Evolutionary conservation across 2,113 vertebrate species (phyloP).

Genomic region (Hyperopisus bebe): DNA sequence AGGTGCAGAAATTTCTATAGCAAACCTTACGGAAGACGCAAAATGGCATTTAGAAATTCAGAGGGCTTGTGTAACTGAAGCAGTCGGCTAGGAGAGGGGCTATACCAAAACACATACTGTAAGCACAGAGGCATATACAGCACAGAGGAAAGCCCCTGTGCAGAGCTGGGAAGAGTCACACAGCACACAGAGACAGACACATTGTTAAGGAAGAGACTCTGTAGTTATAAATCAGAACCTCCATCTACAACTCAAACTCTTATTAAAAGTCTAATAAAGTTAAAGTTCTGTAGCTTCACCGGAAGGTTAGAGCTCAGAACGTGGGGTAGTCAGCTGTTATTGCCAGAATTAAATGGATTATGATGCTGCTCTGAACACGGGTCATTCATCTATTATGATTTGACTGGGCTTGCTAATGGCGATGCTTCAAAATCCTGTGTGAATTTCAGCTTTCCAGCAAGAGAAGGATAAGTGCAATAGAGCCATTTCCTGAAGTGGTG

Average conservation of each 20-base stretch:
- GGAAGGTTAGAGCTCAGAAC: background rate
- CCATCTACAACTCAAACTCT: background rate
- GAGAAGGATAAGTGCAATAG: background rate
- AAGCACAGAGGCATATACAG: background rate
- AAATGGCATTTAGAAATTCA: background rate
- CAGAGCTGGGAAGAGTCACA: background rate
- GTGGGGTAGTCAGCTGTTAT: background rate
- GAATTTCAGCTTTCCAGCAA: background rate
- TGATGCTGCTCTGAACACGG: background rate
- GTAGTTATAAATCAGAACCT: background rate
- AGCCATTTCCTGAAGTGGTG: background rate
- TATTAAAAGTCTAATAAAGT: background rate
- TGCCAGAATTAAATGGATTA: background rate
- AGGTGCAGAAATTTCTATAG: background rate
- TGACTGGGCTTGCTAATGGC: background rate
- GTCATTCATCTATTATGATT: background rate
- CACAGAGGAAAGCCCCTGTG: background rate
- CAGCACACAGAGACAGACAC: background rate
- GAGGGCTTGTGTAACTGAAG: background rate
- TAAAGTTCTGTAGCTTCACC: background rate
- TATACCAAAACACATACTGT: background rate
- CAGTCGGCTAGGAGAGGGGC: background rate
- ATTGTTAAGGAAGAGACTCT: background rate
- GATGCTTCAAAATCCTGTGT: background rate
- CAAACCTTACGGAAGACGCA: background rate